Percentiles rank a stretch among this genome's conserved stretches.
Conservation (phyloP, 2,888 invertebrate genomes). For the Nipponacmea schrenckii region DNA sequence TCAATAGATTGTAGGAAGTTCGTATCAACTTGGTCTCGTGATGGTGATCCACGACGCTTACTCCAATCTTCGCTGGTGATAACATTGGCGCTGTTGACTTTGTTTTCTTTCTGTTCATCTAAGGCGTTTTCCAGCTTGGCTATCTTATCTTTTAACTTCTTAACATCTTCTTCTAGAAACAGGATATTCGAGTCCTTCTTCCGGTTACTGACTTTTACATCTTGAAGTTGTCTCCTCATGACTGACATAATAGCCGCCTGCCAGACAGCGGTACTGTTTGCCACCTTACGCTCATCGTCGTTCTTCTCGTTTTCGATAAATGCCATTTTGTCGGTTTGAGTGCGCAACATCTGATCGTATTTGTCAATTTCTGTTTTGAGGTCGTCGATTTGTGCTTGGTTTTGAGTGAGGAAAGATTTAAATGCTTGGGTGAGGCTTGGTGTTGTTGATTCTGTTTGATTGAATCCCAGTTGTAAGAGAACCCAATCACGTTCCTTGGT, state of each 20-base stretch:
- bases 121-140: conserved; percentile 9
- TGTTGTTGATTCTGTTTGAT: conserved; percentile 26
- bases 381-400: conserved; percentile 42
- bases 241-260: conserved; percentile 51
- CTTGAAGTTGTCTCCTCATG: conserved; percentile 51
- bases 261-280: conserved; percentile 45
- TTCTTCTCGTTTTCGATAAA: not conserved
- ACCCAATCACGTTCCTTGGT: conserved; percentile 50
- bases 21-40: conserved; percentile 3
- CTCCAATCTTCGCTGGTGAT: not conserved
- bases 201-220: conserved; percentile 41
- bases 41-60: not conserved
- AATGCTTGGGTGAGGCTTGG: conserved; percentile 45
- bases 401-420: conserved; percentile 43
- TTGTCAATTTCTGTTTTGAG: conserved; percentile 37
- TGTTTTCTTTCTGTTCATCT: not conserved
- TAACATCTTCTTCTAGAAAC: conserved; percentile 41
- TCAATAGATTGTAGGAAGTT: conserved; percentile 16
- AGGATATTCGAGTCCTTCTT: conserved; percentile 46
- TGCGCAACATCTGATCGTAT: conserved; percentile 32
- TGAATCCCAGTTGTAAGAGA: conserved; percentile 46
- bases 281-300: conserved; percentile 18
- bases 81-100: not conserved
- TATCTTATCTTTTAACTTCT: conserved; percentile 35
- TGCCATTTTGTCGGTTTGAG: conserved; percentile 31